Conservation (phyloP, 2,797 vertebrate genomes). For the Brotula barbata region DNA sequence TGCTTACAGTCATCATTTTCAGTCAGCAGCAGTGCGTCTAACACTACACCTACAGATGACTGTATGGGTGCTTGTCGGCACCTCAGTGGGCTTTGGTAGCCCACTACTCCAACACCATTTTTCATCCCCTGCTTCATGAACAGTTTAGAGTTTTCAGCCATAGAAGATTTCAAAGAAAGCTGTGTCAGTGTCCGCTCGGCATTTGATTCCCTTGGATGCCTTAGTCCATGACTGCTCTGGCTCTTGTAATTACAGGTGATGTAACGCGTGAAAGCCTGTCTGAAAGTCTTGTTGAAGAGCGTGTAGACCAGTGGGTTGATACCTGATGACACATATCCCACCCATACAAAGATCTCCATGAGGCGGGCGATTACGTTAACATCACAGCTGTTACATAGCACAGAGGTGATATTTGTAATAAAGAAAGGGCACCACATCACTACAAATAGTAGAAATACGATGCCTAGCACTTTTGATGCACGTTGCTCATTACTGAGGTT, state of each 20-base stretch:
- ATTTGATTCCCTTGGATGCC: slow-evolving; percentile 65
- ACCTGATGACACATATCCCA: slow-evolving; percentile 95
- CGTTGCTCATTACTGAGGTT: slow-evolving; percentile 94
- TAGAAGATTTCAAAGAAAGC: slow-evolving; percentile 84
- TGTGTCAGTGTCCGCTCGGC: slow-evolving; percentile 73
- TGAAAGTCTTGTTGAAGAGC: slow-evolving; percentile 96
- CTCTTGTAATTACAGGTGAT: slow-evolving; percentile 90
- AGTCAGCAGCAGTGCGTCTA: slow-evolving; percentile 85
- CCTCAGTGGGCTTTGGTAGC: slow-evolving; percentile 86
- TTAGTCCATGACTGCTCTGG: slow-evolving; percentile 28
- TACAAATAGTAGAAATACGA: slow-evolving; percentile 95
- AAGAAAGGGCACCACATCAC: slow-evolving; percentile 99
- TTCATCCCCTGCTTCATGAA: slow-evolving; percentile 89
- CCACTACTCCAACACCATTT: slow-evolving; percentile 87
- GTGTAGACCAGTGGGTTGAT: slow-evolving; percentile 98
- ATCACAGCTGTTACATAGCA: slow-evolving; percentile 87
- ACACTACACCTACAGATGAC: slow-evolving; percentile 77
- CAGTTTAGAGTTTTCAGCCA: slow-evolving; percentile 90
- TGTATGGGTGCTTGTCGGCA: slow-evolving; percentile 79
- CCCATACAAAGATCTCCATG: slow-evolving; percentile 97
- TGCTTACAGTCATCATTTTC: slow-evolving; percentile 85
- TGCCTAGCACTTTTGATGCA: slow-evolving; percentile 95
- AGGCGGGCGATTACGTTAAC: slow-evolving; percentile 81
- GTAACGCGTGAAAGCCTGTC: slow-evolving; percentile 91
- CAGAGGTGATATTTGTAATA: slow-evolving; percentile 93